Conservation (phyloP, 2,113 vertebrate species). For the Coryphaenoides rupestris region DNA sequence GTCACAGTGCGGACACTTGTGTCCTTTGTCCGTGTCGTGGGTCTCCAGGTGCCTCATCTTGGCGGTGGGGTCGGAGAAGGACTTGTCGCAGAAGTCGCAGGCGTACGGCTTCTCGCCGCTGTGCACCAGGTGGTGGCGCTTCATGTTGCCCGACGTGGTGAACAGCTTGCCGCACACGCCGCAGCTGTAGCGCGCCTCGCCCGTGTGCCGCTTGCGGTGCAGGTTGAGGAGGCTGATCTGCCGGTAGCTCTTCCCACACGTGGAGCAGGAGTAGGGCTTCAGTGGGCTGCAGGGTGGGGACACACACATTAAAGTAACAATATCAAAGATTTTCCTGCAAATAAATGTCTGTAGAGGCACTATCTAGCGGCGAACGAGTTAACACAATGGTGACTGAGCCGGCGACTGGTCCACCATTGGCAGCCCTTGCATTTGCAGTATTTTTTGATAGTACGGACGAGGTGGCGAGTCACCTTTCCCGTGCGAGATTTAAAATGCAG, state of each 20-base stretch:
- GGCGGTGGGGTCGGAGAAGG: constrained; percentile 95
- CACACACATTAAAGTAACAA: too few species aligned
- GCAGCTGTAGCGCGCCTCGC: constrained; percentile 90
- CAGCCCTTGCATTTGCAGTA: too few species aligned
- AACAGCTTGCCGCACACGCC: constrained; percentile 92
- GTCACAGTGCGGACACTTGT: constrained; percentile 95
- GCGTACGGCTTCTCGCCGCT: constrained; percentile 95
- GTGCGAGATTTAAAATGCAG: too few species aligned
- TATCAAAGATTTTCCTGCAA: too few species aligned
- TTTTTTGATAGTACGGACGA: too few species aligned
- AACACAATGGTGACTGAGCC: too few species aligned
- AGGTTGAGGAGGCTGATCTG: constrained; percentile 96
- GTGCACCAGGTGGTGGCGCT: constrained; percentile 96
- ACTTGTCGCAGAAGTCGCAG: constrained; percentile 90
- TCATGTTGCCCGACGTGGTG: constrained; percentile 95
- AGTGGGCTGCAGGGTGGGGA: constrained; percentile 74
- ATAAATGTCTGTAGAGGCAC: too few species aligned
- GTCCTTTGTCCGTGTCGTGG: constrained; percentile 91
- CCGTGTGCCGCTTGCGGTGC: constrained; percentile 96
- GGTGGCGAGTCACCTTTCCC: too few species aligned
- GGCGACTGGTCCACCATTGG: too few species aligned
- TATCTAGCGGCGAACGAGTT: too few species aligned
- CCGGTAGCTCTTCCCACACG: constrained; percentile 95
- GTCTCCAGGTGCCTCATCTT: constrained; percentile 98
- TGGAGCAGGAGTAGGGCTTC: constrained; percentile 90